Base-by-base conservation (phyloP, 2,113 vertebrate species). In the Python bivittatus region DNA sequence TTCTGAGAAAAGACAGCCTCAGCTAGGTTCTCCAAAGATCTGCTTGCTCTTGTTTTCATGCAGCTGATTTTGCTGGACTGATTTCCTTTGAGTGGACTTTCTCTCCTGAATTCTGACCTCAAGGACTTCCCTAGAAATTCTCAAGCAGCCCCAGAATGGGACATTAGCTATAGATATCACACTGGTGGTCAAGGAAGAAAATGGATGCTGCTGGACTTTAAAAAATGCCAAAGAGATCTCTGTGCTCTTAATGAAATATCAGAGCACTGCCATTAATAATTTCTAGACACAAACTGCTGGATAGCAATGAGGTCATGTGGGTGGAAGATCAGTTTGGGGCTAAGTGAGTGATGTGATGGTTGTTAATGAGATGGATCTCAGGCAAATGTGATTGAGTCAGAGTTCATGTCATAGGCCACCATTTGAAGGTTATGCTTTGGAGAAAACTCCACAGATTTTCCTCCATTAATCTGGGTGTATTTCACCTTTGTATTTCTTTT, bases 261-360 rank as follows among this genome's bases (percentile, higher is more conserved):
- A 20, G 48, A 25, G 44, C 44, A 25, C 38, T 52, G 68, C 58
- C 42, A 44, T 61, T 60, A 9, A 42, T 60, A 84, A 92, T 88
- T 88, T 88, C 56, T 38, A 68, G 91, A 56, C 57, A 38, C 87
- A 92, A 60, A 88, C 86, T 58, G 64, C 38, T 23, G 38, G 53
- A 85, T 17, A 84, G 72, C 54, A 42, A 56, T 57, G 52, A 57
- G 29, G 83, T 52, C 64, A 68, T 60, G 86, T 60, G 91, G 91
- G 91, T 33, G 86, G 91, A 48, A 88, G 86, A 92, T 53, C 88
- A 84, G 84, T 92, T 33, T 88, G 54, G 54, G 86, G 6, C 87
- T 88, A 29, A 27, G 42, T 88, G 61, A 92, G 27, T 60, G 86
- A 88, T 88, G 89, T 42, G 53, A 25, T 52, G 64, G 38, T 25